These are phyloP conservation scores for Standfussiana lucernea DNA, from an alignment of 2,888 invertebrate genomes.

Conservation along the genomic window DNA sequence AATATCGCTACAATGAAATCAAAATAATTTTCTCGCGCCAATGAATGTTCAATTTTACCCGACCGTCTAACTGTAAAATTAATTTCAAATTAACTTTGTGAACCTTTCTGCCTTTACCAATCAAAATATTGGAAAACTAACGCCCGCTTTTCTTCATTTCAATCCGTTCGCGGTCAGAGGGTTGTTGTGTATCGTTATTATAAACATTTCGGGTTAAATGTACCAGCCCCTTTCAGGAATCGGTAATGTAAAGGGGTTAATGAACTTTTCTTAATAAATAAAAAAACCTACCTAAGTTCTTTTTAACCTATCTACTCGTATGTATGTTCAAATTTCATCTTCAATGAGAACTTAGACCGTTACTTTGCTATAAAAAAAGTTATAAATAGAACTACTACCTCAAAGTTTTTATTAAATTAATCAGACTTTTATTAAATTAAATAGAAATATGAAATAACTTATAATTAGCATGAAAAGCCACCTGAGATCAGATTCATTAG, in stretches of 20 bases:
- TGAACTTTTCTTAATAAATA: slow-evolving; percentile 16
- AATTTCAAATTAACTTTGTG: slow-evolving; percentile 12
- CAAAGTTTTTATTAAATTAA: slow-evolving; percentile 3
- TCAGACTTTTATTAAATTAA: not conserved
- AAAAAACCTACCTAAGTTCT: slow-evolving; percentile 3
- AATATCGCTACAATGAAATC: not conserved
- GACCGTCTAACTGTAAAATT: slow-evolving; percentile 10
- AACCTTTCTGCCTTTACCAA: slow-evolving; percentile 5
- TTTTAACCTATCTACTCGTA: no score
- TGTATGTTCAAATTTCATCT: slow-evolving; percentile 6
- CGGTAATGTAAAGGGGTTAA: not conserved
- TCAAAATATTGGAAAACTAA: slow-evolving; percentile 26
- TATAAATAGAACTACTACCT: not conserved
- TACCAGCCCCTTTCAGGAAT: not conserved
- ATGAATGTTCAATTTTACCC: not conserved
- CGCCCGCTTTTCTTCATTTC: not conserved
- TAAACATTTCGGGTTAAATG: slow-evolving; percentile 13
- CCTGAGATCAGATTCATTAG: slow-evolving; percentile 42
- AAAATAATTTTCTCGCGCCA: not conserved
- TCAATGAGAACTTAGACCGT: not conserved
- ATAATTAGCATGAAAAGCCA: slow-evolving; percentile 33
- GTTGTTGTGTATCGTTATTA: slow-evolving; percentile 19
- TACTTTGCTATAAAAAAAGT: slow-evolving; percentile 5
- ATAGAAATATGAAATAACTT: slow-evolving; percentile 29
- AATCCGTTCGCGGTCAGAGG: slow-evolving; percentile 10